Percentiles rank a stretch among this genome's conserved stretches.
phyloP scores from a whole-genome alignment of 1,140 invertebrate species.

The Drosophila subobscura region DNA sequence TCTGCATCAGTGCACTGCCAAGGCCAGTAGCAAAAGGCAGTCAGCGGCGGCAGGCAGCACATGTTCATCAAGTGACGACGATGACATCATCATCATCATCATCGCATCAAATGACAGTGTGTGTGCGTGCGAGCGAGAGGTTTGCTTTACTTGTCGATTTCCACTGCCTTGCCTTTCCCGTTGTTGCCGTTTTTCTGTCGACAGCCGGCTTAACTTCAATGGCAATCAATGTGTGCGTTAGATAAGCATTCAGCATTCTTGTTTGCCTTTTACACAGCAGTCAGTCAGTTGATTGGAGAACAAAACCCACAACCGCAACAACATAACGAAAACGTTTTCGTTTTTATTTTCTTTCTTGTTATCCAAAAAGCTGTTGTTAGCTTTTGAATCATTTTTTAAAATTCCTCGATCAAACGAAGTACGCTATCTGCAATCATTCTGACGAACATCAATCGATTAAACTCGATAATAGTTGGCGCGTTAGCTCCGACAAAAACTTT shows the following conservation, averaged over 20 bases:
- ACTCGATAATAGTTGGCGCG: neutral
- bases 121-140: constrained; percentile 23
- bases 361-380: too few relatives aligned
- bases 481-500: constrained; percentile 22
- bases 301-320: neutral
- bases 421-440: too few relatives aligned
- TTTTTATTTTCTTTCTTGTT: too few relatives aligned
- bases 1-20: constrained; percentile 51
- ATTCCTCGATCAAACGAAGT: too few relatives aligned
- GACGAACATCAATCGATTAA: neutral
- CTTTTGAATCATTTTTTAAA: too few relatives aligned
- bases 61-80: constrained; percentile 18
- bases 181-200: constrained; percentile 24
- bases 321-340: neutral
- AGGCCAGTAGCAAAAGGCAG: constrained; percentile 6
- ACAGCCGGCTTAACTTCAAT: constrained; percentile 59
- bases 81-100: constrained; percentile 49
- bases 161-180: constrained; percentile 28
- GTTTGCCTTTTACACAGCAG: constrained; percentile 32
- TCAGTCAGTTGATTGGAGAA: neutral
- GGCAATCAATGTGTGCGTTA: constrained; percentile 47
- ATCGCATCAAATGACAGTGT: constrained; percentile 31
- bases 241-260: constrained; percentile 35
- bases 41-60: constrained; percentile 6
- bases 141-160: constrained; percentile 63